Evolutionary conservation across 2,888 invertebrate species (phyloP).

Genomic region (Dasysyrphus albostriatus): DNA sequence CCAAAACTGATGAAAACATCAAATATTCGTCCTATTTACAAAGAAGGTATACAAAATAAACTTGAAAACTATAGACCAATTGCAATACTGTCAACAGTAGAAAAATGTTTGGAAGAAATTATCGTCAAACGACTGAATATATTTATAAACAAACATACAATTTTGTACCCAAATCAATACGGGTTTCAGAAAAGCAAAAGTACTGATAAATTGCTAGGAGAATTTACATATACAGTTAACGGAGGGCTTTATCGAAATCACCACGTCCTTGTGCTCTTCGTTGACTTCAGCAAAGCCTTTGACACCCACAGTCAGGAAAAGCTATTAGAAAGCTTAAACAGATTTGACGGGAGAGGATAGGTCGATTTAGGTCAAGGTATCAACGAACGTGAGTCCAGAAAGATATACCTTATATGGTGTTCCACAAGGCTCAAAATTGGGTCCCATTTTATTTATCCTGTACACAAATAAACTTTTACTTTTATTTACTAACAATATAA

Average conservation of each 20-base stretch:
- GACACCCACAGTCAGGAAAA: constrained; percentile 1
- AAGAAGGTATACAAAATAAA: background rate
- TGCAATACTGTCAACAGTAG: background rate
- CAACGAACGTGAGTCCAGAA: background rate
- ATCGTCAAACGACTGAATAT: background rate
- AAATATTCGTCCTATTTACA: background rate
- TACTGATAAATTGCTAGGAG: background rate
- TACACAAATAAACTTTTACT: background rate
- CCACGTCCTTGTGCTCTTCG: background rate
- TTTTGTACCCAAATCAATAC: background rate
- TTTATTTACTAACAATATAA: background rate
- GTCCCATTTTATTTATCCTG: background rate
- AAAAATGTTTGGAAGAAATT: background rate
- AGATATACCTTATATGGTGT: constrained; percentile 6
- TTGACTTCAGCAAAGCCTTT: background rate
- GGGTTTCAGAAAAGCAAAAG: background rate
- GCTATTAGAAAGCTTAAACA: background rate
- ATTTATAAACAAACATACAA: background rate
- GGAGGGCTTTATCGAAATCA: background rate
- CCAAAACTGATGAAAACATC: background rate
- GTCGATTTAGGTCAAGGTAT: constrained; percentile 9
- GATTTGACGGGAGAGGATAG: constrained; percentile 5
- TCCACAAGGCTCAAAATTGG: constrained; percentile 27
- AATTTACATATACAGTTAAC: background rate
- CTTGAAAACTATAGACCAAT: background rate